phyloP scores from a whole-genome alignment of 1,140 invertebrate genomes.

The Halictus rubicundus region DNA sequence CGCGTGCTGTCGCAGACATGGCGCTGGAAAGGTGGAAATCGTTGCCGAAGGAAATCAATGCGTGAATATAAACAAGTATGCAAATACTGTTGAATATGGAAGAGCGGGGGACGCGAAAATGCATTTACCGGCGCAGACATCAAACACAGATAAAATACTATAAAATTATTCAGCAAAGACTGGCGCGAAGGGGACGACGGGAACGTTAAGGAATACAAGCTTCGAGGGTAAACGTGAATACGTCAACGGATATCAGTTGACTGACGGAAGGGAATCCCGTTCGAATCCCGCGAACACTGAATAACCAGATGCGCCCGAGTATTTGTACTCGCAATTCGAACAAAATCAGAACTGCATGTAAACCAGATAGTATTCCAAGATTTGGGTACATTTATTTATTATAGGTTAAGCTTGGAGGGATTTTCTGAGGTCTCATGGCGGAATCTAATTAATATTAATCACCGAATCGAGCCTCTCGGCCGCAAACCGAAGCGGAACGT shows the following conservation, averaged over 20 bases:
- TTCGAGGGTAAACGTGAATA: slow-evolving; percentile 17
- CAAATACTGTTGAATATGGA: slow-evolving; percentile 20
- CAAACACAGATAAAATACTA: slow-evolving; percentile 18
- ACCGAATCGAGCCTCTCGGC: neutral
- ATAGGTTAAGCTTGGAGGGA: no score
- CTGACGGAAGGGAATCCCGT: neutral
- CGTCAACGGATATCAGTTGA: neutral
- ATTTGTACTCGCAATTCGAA: slow-evolving; percentile 1
- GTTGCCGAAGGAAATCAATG: slow-evolving; percentile 6
- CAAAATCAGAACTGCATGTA: neutral
- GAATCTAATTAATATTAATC: no score
- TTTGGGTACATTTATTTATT: no score
- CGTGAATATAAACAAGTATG: slow-evolving; percentile 11
- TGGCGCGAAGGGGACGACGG: neutral
- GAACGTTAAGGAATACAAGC: slow-evolving; percentile 12
- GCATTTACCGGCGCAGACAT: neutral
- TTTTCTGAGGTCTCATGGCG: no score
- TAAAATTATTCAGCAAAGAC: slow-evolving; percentile 22
- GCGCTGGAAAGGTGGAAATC: neutral
- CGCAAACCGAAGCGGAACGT: neutral
- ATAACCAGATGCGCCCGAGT: neutral
- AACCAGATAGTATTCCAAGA: no score
- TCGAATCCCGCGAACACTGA: neutral
- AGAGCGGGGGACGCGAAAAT: neutral
- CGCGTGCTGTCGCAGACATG: neutral